These are phyloP conservation scores for Lateolabrax maculatus DNA, from an alignment of 2,797 vertebrate species.

Conservation along the genomic window DNA sequence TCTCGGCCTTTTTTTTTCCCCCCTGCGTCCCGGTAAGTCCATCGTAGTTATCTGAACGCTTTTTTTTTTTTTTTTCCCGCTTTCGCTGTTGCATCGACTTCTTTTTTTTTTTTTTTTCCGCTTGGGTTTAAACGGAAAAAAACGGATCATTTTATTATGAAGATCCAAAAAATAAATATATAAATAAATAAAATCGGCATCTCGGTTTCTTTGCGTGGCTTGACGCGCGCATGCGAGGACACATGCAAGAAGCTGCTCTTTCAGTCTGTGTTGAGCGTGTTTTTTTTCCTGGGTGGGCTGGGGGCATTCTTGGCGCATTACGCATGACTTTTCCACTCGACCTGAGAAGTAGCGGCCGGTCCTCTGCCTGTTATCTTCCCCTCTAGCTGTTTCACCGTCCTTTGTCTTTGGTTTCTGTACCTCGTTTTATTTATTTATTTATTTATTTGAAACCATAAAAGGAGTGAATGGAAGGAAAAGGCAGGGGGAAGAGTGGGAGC, in stretches of 20 bases:
- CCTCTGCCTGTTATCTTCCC: too few species aligned
- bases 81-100: not conserved
- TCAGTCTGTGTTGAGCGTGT: not conserved
- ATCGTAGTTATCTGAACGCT: fast-evolving
- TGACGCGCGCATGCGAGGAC: too few species aligned
- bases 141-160: fast-evolving
- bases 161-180: too few species aligned
- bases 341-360: not conserved
- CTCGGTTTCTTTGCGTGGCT: too few species aligned
- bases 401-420: not conserved
- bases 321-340: not conserved
- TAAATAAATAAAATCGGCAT: fast-evolving
- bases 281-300: slow-evolving; percentile 3
- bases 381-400: not conserved
- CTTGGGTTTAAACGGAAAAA: not conserved
- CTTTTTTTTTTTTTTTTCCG: too few species aligned
- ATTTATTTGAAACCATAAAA: not conserved
- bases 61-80: not conserved
- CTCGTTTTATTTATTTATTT: not conserved
- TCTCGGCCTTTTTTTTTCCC: not conserved
- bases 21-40: slow-evolving; percentile 65
- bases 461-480: not conserved
- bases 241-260: not conserved
- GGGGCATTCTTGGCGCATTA: slow-evolving; percentile 11
- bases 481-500: not conserved